Conservation (phyloP, 1,140 invertebrate species). For the Aphelinus atriplicis region DNA sequence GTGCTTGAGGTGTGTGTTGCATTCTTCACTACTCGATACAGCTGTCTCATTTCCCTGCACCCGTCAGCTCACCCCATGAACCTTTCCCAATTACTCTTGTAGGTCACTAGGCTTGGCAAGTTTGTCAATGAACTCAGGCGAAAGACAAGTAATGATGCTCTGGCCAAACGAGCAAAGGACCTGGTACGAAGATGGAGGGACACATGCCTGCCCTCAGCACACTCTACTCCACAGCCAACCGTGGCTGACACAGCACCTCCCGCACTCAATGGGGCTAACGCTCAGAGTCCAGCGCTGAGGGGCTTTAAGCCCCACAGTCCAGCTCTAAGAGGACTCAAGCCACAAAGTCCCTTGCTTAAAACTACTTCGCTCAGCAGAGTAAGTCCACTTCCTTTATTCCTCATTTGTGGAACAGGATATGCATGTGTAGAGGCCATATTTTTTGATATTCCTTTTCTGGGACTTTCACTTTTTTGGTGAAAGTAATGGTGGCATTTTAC, state of each 20-base stretch:
- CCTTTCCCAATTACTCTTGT: conserved; percentile 45
- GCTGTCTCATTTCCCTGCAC: background rate
- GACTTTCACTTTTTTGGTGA: background rate
- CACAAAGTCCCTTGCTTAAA: conserved; percentile 61
- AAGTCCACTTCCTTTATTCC: conserved; percentile 29
- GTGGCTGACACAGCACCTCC: conserved; percentile 56
- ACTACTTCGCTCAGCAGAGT: conserved; percentile 57
- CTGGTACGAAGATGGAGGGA: conserved; percentile 91
- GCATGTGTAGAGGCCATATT: no score
- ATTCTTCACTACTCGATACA: conserved; percentile 21
- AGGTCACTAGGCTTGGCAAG: conserved; percentile 90
- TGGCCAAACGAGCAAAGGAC: conserved; percentile 89
- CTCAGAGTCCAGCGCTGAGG: conserved; percentile 57
- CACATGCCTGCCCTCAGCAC: conserved; percentile 73
- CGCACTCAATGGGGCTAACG: conserved; percentile 61
- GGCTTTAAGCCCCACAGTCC: conserved; percentile 60
- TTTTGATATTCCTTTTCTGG: no score
- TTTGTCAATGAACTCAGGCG: conserved; percentile 90
- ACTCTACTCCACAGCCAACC: conserved; percentile 58
- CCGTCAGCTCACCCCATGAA: background rate
- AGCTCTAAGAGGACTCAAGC: conserved; percentile 55
- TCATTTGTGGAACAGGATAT: no score
- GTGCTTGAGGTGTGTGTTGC: conserved; percentile 81
- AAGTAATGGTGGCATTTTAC: no score
- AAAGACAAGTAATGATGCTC: conserved; percentile 82